phyloP scores from a whole-genome alignment of 1,140 invertebrate genomes.

The Leptinotarsa lineolata region DNA sequence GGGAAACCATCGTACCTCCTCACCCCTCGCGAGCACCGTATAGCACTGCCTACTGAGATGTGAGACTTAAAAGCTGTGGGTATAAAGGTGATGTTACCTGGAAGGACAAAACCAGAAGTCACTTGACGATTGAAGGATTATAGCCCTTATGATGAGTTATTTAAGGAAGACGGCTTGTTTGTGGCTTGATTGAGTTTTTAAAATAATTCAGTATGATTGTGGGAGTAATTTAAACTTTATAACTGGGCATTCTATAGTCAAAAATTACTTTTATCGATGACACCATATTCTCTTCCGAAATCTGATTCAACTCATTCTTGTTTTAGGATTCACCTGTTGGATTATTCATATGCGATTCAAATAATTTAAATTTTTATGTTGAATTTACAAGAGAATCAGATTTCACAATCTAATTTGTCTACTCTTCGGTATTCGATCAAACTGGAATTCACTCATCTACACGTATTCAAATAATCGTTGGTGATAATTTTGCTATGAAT shows the following conservation, averaged over 20 bases:
- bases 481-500: too few species aligned
- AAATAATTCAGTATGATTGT: slow-evolving; percentile 27
- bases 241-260: background rate
- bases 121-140: slow-evolving; percentile 13
- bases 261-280: slow-evolving; percentile 7
- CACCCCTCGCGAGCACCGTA: slow-evolving; percentile 34
- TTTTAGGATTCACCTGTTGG: too few species aligned
- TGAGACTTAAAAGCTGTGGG: slow-evolving; percentile 34
- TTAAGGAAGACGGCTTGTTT: slow-evolving; percentile 12
- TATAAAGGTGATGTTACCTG: slow-evolving; percentile 36
- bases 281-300: background rate
- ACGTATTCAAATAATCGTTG: too few species aligned
- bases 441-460: too few species aligned
- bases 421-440: too few species aligned
- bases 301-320: background rate
- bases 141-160: slow-evolving; percentile 12
- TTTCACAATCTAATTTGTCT: too few species aligned
- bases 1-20: slow-evolving; percentile 39
- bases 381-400: too few species aligned
- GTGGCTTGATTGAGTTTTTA: slow-evolving; percentile 29
- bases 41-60: slow-evolving; percentile 44
- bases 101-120: slow-evolving; percentile 21
- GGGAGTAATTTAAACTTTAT: slow-evolving; percentile 10
- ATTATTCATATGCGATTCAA: too few species aligned
- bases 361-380: too few species aligned